A percentile compares a stretch with the other conserved stretches of the same genome.
Conservation (phyloP, 2,113 vertebrate species). For the Montifringilla adamsi region DNA sequence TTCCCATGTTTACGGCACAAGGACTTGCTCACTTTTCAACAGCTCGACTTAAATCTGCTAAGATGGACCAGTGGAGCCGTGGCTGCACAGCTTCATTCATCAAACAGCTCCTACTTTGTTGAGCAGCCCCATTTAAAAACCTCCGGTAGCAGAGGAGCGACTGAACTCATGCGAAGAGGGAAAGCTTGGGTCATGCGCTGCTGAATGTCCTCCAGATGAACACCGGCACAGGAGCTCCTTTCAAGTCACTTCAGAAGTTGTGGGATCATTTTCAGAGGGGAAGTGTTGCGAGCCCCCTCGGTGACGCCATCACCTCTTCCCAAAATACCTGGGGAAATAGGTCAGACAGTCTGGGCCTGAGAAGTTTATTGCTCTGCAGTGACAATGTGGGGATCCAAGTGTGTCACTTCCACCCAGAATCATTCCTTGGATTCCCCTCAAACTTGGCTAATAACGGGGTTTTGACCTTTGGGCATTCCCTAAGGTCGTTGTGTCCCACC, state of each 20-base stretch:
- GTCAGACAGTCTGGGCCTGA: not conserved
- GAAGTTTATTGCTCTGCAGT: not conserved
- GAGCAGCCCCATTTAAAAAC: not conserved
- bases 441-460: not conserved
- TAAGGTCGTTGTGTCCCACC: not conserved
- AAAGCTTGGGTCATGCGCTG: not conserved
- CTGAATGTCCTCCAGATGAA: not conserved
- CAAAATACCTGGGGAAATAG: not conserved
- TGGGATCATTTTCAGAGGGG: not conserved
- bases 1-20: constrained; percentile 45
- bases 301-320: not conserved
- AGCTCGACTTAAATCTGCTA: not conserved
- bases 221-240: not conserved
- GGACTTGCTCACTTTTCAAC: constrained; percentile 48
- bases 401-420: not conserved
- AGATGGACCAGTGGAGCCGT: not conserved
- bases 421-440: not conserved
- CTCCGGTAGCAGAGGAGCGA: not conserved
- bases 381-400: not conserved
- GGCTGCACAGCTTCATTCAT: constrained; percentile 44
- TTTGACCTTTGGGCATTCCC: not conserved
- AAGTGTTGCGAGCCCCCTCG: not conserved
- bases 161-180: not conserved
- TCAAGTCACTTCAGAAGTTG: no score
- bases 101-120: not conserved